These are phyloP conservation scores for Arbacia lixula DNA, from an alignment of 53 echinoderm and acorn worm species.

Conservation along the genomic window DNA sequence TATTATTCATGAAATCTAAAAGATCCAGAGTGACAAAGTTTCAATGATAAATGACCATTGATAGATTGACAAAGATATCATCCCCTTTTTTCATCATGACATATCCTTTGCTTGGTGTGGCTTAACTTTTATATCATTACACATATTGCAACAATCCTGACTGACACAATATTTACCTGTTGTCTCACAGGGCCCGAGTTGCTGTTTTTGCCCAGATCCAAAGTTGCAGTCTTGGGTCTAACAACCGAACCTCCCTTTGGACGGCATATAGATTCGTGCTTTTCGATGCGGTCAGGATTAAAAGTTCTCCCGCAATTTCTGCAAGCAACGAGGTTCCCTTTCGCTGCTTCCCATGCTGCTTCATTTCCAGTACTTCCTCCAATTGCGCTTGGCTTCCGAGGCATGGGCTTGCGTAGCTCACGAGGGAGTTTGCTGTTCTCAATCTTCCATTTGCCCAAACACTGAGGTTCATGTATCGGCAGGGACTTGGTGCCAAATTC, in stretches of 20 bases:
- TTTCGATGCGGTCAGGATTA: conserved; percentile 78
- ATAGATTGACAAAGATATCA: no score
- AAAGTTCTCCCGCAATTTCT: conserved; percentile 86
- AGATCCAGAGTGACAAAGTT: no score
- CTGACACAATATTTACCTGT: no score
- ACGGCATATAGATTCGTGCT: conserved; percentile 68
- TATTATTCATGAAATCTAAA: no score
- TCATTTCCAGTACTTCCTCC: conserved; percentile 68
- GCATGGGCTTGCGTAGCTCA: conserved; percentile 69
- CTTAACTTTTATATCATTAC: no score
- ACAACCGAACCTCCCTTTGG: conserved; percentile 40
- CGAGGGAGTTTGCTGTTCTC: conserved; percentile 80
- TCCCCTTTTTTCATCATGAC: no score
- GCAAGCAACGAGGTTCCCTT: conserved; percentile 88
- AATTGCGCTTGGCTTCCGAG: conserved; percentile 62
- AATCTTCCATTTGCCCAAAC: conserved; percentile 83
- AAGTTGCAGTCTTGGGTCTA: conserved; percentile 37
- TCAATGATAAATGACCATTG: no score
- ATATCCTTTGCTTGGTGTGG: no score
- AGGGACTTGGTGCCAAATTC: conserved; percentile 95
- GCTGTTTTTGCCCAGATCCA: conserved; percentile 15
- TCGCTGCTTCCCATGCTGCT: conserved; percentile 84
- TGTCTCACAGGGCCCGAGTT: no score
- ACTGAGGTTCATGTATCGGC: conserved; percentile 89
- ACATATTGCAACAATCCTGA: no score